Percentiles rank a stretch among this genome's conserved stretches.
These are phyloP conservation scores for Crocodylus rhombifer DNA, from an alignment of 2,797 vertebrate genomes.

Conservation along the genomic window DNA sequence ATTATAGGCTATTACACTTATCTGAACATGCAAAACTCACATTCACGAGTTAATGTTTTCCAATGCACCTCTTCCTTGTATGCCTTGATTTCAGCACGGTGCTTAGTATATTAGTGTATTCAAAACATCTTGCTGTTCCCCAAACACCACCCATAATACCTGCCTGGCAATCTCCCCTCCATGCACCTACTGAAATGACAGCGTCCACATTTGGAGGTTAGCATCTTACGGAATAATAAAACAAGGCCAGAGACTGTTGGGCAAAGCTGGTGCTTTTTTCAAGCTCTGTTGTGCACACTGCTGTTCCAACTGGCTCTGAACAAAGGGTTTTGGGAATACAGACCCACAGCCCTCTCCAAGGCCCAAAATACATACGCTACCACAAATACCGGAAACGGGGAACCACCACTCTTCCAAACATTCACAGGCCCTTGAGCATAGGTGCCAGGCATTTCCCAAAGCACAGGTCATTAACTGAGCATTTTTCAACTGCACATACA, in stretches of 20 bases:
- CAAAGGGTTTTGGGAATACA: background rate
- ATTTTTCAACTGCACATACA: conserved; percentile 17
- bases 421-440: background rate
- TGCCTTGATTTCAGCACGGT: background rate
- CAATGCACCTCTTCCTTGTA: background rate
- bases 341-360: background rate
- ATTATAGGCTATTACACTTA: background rate
- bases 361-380: fast-evolving
- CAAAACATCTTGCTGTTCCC: background rate
- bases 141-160: background rate
- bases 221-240: background rate
- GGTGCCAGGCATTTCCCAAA: background rate
- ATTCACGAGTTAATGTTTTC: background rate
- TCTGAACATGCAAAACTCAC: background rate
- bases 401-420: background rate
- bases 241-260: background rate
- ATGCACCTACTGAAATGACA: background rate
- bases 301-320: fast-evolving
- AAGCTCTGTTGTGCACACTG: background rate
- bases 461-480: background rate
- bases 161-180: background rate
- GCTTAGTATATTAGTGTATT: background rate
- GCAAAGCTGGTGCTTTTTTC: background rate
- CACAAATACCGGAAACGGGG: background rate
- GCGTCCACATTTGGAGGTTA: background rate